Evolutionary conservation across 2,888 invertebrate species (phyloP), one percentile per base, ranked within the genome.

Genomic region (Epinotia bilunana): DNA sequence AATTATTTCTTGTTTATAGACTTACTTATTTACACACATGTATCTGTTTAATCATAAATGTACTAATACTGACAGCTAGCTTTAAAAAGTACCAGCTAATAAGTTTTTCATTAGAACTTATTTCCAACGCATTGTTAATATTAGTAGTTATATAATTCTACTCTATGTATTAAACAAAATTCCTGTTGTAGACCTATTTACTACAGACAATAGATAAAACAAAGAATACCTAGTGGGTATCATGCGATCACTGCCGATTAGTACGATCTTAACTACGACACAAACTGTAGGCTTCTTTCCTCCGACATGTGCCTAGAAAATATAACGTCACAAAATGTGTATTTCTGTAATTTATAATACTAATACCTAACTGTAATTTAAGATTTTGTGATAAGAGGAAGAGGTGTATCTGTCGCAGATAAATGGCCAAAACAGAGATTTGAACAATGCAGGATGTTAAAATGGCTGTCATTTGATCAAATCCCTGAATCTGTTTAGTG

Each of bases 191-290:
- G n/a, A n/a, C n/a, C 1, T 53, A n/a, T n/a, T n/a, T n/a, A 49
- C 13, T 49, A 53, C 53, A 53, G 53, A 53, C 53, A n/a, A 53
- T 53, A 53, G n/a, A 53, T n/a, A 53, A 49, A 49, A 49, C 49
- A 49, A 49, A 49, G 4, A 60, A 39, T 55, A 71, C 18, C 0
- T 62, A 49, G 16, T 62, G 39, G 39, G 39, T 55, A 62, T 58
- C 20, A 62, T 65, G 20, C 49, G 11, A 57, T 46, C 74, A 74
- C 70, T 74, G 71, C 74, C 74, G 55, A 23, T 46, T 61, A 58
- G 53, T 60, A 49, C 23, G 57, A 63, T 58, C 5, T 61, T 64
- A 49, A 55, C 43, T 43, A 60, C 16, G 33, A 20, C 57, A 55
- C 39, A 33, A 53, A 46, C 43, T 63, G 20, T 33, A 63, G 57